Base-by-base conservation (phyloP, 2,888 invertebrate genomes). In the Caenorhabditis zanzibari region DNA sequence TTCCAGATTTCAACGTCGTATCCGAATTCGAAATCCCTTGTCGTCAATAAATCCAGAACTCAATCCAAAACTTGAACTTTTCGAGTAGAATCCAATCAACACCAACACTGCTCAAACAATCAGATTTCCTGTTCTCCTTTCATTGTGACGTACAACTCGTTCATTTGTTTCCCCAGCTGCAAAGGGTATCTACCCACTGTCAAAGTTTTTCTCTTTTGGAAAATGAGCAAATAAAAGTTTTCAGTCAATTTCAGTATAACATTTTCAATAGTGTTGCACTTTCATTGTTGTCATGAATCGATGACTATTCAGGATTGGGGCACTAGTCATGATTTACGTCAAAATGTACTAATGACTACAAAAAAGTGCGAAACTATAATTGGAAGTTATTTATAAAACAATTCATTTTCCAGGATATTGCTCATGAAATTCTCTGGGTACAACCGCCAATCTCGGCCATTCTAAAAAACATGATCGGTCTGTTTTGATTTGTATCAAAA, bases 121-220 rank as follows among this genome's bases (percentile, higher is more conserved):
- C 54, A 26, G 54, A 68, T 68, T 68, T 68, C 68, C 68, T 54
- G 68, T 68, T 66, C 52, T 19, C 10, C 16, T 52, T 28, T 26
- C 68, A 68, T 68, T 68, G 68, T 68, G 68, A 68, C 71, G 71
- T 64, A 44, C 28, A 19, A 32, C 44, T 44, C 52, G 4, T 26
- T 14, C 24, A 54, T 58, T 22, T 59, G 61, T 73, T 73, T 61
- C 61, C 22, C 6, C 38, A 59, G 73, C 73, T 73, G 73, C 61
- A 54, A 47, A 19, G 38, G n/a, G 28, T 68, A 54, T 54, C 52
- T 54, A 35, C 35, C 73, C 26, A 47, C 41, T 32, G 61, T 59
- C 59, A 73, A 73, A 61, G 52, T 73, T 66, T 56, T 14, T 54
- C 32, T 10, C 22, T n/a, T 22, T 47, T 2, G 47, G 47, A 44